Base-by-base conservation (phyloP, 30 jellyfish, hydroid and myxozoan genomes). In the Catostylus mosaicus region DNA sequence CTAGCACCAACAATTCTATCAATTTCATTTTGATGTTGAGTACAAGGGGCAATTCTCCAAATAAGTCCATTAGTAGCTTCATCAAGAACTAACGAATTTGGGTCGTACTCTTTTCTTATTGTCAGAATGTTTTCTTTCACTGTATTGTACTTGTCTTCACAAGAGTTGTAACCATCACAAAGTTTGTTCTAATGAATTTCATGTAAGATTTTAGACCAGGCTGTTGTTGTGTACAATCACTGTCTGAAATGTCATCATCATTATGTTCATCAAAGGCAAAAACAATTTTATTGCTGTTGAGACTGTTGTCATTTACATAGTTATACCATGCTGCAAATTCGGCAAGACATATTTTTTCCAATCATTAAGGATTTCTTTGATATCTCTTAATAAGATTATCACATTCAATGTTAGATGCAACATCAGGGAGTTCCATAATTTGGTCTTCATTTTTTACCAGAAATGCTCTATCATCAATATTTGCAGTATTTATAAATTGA, bases 41-140 rank as follows among this genome's bases (percentile, higher is more conserved):
- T n/a, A 34, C 43, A 20, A 11, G 84, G 84, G 29, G 84, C 84
- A 73, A 73, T 48, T n/a, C 24, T 37, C 35, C 47, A 29, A 40
- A 23, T 32, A 18, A 27, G 32, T 16, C 35, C 84, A 35, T 14
- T 30, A 5, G 23, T 20, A 10, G 77, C 84, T 19, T 20, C 19
- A 14, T 38, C 84, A 38, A 73, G 71, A 43, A 18, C 71, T 20
- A 8, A 26, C 14, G 84, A 23, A 73, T 34, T 20, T 19, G 29
- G 18, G 30, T 73, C 77, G 2, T 73, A 35, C 26, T 38, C 43
- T 1, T 43, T 12, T 33, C 77, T 24, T 20, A 32, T 73, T 6
- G 32, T 30, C 1, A 22, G 2, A 6, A 73, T 73, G 30, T 1
- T 31, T 16, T 38, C 72, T n/a, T 33, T 29, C 3, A 43, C 54